Base-by-base conservation (phyloP, 2,113 vertebrate genomes). In the Tachysurus vachellii region DNA sequence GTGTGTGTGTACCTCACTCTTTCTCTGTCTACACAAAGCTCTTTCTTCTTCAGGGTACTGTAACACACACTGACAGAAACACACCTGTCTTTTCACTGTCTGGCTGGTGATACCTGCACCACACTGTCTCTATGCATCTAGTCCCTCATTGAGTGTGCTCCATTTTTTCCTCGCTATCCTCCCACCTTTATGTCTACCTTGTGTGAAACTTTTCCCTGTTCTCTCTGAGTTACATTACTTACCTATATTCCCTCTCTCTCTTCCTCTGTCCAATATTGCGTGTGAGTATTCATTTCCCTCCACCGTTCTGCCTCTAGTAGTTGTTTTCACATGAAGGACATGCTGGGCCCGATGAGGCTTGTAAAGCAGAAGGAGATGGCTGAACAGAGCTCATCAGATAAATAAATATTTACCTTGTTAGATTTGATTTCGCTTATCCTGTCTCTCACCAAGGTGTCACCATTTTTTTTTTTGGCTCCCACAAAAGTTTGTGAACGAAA, bases 391-490 rank as follows among this genome's bases (percentile, higher is more conserved):
- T 92, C 87, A 92, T 93, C 91, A 89, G 85, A 90, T 89, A 89
- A 86, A 91, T 92, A 94, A 94, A 95, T 92, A 94, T 95, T 95
- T 93, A 86, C 85, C 83, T 89, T 90, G n/a, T 85, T 85, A 92
- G 87, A 91, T 93, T 88, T 92, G 85, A 94, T 92, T 36, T 93
- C 81, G 89, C 90, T 93, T 91, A 92, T 86, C 85, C 88, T 85
- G 64, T 87, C 66, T 85, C 85, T 80, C 81, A 84, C 89, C 81
- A 89, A 90, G 88, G 85, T 91, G 90, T 82, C 57, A 73, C 11
- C 0, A 85, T 82, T 68, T 79, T 61, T 70, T 44, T 54, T 31
- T 71, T 68, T 70, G 36, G 36, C 68, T 28, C 53, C 16, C 4
- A 59, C n/a, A 42, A 64, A 64, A 56, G 75, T 44, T 14, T 42